A percentile compares a stretch with the other conserved stretches of the same genome.
Conservation (phyloP, 2,888 invertebrate species). For the Agonopterix arenella region DNA sequence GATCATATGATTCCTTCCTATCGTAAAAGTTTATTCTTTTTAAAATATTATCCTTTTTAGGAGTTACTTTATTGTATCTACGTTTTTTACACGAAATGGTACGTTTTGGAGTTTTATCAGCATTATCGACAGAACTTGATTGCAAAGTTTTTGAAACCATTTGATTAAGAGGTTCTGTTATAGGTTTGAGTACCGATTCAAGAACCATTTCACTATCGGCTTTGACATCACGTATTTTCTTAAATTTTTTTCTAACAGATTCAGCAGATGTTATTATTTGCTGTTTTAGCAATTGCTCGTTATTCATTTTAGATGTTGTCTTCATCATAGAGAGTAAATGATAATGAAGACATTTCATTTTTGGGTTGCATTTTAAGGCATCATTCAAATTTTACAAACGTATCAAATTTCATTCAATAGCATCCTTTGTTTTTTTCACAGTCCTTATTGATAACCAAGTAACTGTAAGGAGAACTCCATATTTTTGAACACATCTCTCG, state of each 20-base stretch:
- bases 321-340: neutral
- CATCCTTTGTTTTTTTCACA: conserved; percentile 4
- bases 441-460: conserved; percentile 19
- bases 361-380: neutral
- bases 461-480: conserved; percentile 10
- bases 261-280: conserved; percentile 4
- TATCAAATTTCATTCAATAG: neutral
- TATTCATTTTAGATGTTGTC: neutral
- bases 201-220: neutral
- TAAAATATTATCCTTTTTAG: neutral
- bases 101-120: neutral
- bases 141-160: neutral
- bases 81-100: neutral
- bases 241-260: conserved; percentile 2
- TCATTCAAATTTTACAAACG: conserved; percentile 1
- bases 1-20: neutral
- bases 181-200: conserved; percentile 1
- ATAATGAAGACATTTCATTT: neutral
- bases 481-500: conserved; percentile 12
- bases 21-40: neutral
- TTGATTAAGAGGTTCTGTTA: conserved; percentile 2
- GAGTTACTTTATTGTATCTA: neutral
- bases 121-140: neutral
- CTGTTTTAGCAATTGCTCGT: neutral
- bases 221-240: neutral